Base-by-base conservation (phyloP, 2,797 vertebrate genomes). In the Argya squamiceps region DNA sequence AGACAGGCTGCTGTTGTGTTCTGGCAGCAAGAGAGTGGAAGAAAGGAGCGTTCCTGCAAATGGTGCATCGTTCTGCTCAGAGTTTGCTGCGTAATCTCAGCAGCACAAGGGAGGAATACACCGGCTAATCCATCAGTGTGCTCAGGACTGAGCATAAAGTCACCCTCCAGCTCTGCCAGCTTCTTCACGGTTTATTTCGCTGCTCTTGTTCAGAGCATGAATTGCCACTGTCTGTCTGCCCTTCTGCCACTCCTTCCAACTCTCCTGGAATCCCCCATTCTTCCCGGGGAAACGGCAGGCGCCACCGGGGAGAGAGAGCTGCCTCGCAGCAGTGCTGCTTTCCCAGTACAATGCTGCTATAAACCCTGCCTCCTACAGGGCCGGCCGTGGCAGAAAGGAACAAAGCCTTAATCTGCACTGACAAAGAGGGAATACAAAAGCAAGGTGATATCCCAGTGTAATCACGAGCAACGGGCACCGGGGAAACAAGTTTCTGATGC, bases 281-380 rank as follows among this genome's bases (percentile, higher is more conserved):
- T 55, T 56, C 63, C 34, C 39, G 23, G 63, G 78, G 62, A 76
- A 84, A 39, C 2, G 1, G 71, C 80, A 52, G 60, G 26, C 0
- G 2, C 73, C 3, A 2, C 7, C 1, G 0, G 30, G 53, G 36
- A 62, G 36, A 3, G 11, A 17, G 59, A 1, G 50, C 68, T 8
- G 81, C 59, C 55, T 43, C 1, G 0, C 2, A 74, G 71, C 49
- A 44, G 30, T 1, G 11, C 70, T 36, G 71, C 82, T 55, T 60
- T 41, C 53, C 80, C 55, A 17, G 47, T 0, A 0, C 36, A 3
- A 0, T 3, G 87, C 53, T 65, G 63, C 84, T 24, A 6, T 18
- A 44, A 68, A 7, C 55, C 29, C 84, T 44, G 73, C 64, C 64
- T 18, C 2, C 2, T 3, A n/a, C 24, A 18, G 65, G n/a, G 26